Evolutionary conservation across 2,113 vertebrate species (phyloP).

Genomic region (Caloenas nicobarica): DNA sequence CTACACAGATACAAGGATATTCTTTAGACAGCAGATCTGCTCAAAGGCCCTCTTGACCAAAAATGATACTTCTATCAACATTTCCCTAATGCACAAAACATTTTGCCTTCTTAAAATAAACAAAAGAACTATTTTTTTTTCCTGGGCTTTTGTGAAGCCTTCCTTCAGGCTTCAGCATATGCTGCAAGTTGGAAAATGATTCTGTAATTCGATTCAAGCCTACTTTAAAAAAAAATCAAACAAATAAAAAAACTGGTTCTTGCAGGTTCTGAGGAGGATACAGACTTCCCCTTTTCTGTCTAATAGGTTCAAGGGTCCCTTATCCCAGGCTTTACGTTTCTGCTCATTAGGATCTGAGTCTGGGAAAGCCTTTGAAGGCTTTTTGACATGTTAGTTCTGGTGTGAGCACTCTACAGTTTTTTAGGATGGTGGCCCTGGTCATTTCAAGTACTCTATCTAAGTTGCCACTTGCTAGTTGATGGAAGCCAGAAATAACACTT

Average conservation of each 20-base stretch:
- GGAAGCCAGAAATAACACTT: conserved; percentile 35
- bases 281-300: neutral
- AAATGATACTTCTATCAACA: neutral
- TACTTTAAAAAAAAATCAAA: neutral
- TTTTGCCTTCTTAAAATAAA: neutral
- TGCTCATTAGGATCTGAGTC: neutral
- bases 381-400: neutral
- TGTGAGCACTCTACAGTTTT: neutral
- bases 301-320: neutral
- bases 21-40: neutral
- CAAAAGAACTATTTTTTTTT: neutral
- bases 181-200: neutral
- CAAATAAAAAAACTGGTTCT: neutral
- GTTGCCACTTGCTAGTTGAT: conserved; percentile 26
- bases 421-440: neutral
- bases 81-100: neutral
- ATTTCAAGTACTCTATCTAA: neutral
- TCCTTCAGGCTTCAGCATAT: neutral
- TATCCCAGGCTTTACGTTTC: neutral
- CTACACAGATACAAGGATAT: neutral
- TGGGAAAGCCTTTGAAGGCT: neutral
- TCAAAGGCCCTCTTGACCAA: neutral
- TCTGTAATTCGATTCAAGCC: neutral
- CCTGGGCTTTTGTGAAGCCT: neutral
- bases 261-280: neutral